Base-by-base conservation (phyloP, 2,888 invertebrate genomes). In the Cecidostiba fungosa region DNA sequence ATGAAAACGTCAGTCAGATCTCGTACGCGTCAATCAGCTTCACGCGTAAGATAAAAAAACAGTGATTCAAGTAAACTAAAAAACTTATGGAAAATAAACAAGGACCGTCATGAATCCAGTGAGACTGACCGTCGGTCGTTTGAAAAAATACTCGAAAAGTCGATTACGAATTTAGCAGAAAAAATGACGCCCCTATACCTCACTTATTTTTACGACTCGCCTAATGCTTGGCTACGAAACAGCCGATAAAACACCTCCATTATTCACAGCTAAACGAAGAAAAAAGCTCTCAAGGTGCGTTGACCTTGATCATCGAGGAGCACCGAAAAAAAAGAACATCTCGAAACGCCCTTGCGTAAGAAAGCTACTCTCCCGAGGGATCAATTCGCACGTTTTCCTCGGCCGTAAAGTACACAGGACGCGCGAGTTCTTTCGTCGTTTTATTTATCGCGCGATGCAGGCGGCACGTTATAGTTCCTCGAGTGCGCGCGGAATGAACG, bases 361-460 rank as follows among this genome's bases (percentile, higher is more conserved):
- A 62, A 62, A 62, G 8, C 26, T 26, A 66, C 12, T 10, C 66
- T n/a, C 66, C 14, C 66, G 14, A 3, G 66, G 66, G 66, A 66
- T 26, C 26, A 66, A 66, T 66, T 66, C 66, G 14, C 66, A 29
- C 19, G 8, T 59, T 50, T n/a, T 59, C 54, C 19, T n/a, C 66
- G 29, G 72, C 39, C 19, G 8, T 32, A 36, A 72, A 72, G 39
- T 23, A 36, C 29, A 43, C 14, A n/a, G 8, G 29, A 26, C 3
- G 66, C 72, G 16, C 43, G 12, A 19, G 72, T 43, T 36, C n/a
- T 43, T 72, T 23, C 72, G 43, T 14, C 72, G 43, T 43, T 39
- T 23, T 43, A 23, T 43, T 72, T 39, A 72, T 72, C 72, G 10
- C 12, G 72, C 72, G 72, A 36, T 72, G 72, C n/a, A 43, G 23